Conservation (phyloP, 1,140 invertebrate species). For the Phymorhynchus buccinoides region DNA sequence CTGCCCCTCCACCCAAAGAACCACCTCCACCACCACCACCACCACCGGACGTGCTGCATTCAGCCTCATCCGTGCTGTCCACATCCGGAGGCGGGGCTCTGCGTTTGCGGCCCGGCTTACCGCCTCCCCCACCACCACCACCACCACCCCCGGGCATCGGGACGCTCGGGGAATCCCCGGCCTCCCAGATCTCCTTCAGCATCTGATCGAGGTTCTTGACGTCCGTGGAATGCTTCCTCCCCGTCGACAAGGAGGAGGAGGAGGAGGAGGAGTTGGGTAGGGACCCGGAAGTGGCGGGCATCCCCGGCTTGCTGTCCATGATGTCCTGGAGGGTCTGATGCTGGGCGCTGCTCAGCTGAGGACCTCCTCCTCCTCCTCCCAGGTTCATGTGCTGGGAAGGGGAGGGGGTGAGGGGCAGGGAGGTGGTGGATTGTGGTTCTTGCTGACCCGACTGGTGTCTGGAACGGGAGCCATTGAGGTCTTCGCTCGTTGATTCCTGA, state of each 20-base stretch:
- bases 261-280: background rate
- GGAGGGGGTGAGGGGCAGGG: conserved; percentile 43
- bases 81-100: conserved; percentile 59
- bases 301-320: background rate
- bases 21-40: background rate
- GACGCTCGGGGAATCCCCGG: conserved; percentile 23
- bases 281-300: background rate
- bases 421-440: conserved; percentile 65
- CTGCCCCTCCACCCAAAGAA: background rate
- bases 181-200: conserved; percentile 41
- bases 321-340: conserved; percentile 26
- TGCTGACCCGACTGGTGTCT: conserved; percentile 65
- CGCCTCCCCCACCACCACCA: background rate
- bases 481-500: conserved; percentile 68
- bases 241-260: background rate
- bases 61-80: conserved; percentile 62
- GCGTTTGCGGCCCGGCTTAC: conserved; percentile 49
- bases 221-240: background rate
- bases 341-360: conserved; percentile 10
- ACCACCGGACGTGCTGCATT: conserved; percentile 49
- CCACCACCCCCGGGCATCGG: background rate
- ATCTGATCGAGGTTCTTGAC: conserved; percentile 18
- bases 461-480: conserved; percentile 59
- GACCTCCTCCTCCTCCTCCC: background rate
- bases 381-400: conserved; percentile 35